phyloP scores from a whole-genome alignment of 2,113 vertebrate genomes.

The Mustelus asterias region DNA sequence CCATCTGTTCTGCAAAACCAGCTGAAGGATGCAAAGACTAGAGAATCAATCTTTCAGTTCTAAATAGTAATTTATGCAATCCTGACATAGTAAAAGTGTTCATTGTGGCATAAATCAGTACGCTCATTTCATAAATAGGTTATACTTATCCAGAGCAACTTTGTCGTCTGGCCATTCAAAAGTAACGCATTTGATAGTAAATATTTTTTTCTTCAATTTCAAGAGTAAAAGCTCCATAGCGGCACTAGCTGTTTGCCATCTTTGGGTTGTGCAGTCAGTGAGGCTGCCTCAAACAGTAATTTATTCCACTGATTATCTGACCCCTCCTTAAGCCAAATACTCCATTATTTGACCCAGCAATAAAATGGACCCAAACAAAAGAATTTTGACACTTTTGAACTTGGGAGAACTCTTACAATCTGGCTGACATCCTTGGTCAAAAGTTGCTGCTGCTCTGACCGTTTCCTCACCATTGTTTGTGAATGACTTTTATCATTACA shows the following conservation, averaged over 20 bases:
- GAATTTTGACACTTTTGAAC: neutral
- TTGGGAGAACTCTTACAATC: neutral
- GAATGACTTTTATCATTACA: neutral
- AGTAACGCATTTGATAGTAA: neutral
- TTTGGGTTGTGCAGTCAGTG: neutral
- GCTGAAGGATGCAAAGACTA: neutral
- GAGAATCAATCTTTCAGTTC: neutral
- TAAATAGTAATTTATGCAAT: neutral
- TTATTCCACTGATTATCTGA: neutral
- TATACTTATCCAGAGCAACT: neutral
- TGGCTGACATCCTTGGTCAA: neutral
- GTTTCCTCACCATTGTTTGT: neutral
- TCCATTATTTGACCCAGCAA: neutral
- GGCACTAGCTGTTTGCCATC: neutral
- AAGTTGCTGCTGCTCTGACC: neutral
- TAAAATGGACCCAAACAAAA: neutral
- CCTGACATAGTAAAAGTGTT: neutral
- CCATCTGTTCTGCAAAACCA: neutral
- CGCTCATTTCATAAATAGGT: neutral
- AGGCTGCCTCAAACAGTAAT: neutral
- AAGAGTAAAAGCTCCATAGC: neutral
- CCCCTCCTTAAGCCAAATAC: neutral
- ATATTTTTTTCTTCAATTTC: neutral
- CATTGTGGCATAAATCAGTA: neutral
- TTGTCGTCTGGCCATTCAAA: neutral